phyloP scores from a whole-genome alignment of 2,797 vertebrate species.

The Gephyroberyx darwinii region DNA sequence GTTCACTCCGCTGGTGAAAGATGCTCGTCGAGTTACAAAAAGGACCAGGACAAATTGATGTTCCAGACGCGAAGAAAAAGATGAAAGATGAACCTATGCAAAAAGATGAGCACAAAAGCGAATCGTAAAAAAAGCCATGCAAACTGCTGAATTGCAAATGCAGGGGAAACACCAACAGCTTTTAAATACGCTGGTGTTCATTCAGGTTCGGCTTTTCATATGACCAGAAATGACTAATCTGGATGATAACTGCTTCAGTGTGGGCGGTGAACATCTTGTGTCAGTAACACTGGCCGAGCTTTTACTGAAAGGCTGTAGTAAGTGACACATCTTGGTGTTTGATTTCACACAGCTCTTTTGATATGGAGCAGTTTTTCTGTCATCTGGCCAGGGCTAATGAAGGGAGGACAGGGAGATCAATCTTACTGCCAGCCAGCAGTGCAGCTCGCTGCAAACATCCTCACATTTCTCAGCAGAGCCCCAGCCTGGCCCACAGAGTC shows the following conservation, averaged over 20 bases:
- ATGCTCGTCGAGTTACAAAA: background rate
- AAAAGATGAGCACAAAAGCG: background rate
- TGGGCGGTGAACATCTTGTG: slow-evolving; percentile 51
- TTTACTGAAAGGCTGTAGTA: slow-evolving; percentile 35
- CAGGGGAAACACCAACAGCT: background rate
- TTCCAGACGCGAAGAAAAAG: background rate
- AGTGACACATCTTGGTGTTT: slow-evolving; percentile 31
- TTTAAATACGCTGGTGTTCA: background rate
- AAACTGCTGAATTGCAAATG: slow-evolving; percentile 10
- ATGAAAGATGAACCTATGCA: background rate
- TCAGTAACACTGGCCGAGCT: slow-evolving; percentile 35
- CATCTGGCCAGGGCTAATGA: slow-evolving; percentile 56
- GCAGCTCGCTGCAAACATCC: slow-evolving; percentile 28
- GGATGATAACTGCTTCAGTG: slow-evolving; percentile 5
- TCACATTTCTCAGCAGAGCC: slow-evolving; percentile 30
- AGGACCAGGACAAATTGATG: background rate
- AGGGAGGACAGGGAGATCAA: slow-evolving; percentile 50
- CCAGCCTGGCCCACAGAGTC: slow-evolving; percentile 26
- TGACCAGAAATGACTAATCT: slow-evolving; percentile 13
- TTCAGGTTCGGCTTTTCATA: background rate
- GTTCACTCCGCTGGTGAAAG: background rate
- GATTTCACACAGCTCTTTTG: slow-evolving; percentile 53
- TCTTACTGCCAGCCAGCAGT: slow-evolving; percentile 34
- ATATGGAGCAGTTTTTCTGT: slow-evolving; percentile 53
- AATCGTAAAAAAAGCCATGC: slow-evolving; percentile 6